A percentile compares a stretch with the other conserved stretches of the same genome.
Conservation (phyloP, 2,888 invertebrate species). For the Galerucella pusilla region DNA sequence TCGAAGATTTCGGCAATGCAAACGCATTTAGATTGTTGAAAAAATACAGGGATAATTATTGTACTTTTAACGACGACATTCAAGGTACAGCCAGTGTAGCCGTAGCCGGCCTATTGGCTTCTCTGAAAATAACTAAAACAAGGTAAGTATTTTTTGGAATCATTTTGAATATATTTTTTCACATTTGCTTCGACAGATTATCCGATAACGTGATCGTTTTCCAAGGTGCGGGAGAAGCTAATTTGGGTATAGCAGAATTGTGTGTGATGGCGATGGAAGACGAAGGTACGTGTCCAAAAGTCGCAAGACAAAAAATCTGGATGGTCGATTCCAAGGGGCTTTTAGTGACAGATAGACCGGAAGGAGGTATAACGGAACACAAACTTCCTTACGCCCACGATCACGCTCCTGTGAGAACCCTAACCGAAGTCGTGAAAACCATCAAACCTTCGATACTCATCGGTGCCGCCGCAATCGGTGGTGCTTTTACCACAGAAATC, state of each 20-base stretch:
- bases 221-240: slow-evolving; percentile 96
- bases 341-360: slow-evolving; percentile 87
- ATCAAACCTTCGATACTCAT: slow-evolving; percentile 92
- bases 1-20: slow-evolving; percentile 98
- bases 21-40: slow-evolving; percentile 95
- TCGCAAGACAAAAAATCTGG: slow-evolving; percentile 88
- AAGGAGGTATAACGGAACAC: slow-evolving; percentile 83
- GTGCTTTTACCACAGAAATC: slow-evolving; percentile 92
- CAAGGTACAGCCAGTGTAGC: slow-evolving; percentile 90
- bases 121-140: slow-evolving; percentile 84
- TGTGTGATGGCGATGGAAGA: slow-evolving; percentile 92
- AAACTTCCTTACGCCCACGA: slow-evolving; percentile 86
- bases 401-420: slow-evolving; percentile 78
- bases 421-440: slow-evolving; percentile 82
- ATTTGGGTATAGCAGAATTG: slow-evolving; percentile 80
- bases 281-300: slow-evolving; percentile 79
- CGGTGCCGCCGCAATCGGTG: slow-evolving; percentile 93
- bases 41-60: slow-evolving; percentile 88
- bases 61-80: slow-evolving; percentile 99
- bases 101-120: slow-evolving; percentile 91
- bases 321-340: slow-evolving; percentile 97
- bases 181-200: slow-evolving; percentile 65
- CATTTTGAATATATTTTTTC: background rate
- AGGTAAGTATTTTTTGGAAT: background rate
- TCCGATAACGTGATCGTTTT: slow-evolving; percentile 88